Evolutionary conservation across 1,140 invertebrate species (phyloP).

Genomic region (Hylaeus volcanicus): DNA sequence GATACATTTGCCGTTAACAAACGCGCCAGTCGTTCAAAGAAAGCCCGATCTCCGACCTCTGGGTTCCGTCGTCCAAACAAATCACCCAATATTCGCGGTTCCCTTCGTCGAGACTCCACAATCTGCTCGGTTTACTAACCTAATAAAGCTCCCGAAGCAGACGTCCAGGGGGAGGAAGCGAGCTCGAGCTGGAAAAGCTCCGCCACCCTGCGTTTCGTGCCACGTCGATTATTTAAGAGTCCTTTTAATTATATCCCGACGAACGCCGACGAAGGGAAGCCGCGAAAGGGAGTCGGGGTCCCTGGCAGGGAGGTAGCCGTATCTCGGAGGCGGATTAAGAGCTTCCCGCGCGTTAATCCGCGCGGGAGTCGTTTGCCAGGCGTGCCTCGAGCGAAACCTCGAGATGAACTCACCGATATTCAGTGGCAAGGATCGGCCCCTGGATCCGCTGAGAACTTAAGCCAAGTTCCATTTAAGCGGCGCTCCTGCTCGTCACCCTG

Average conservation of each 20-base stretch:
- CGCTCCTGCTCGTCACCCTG: constrained; percentile 30
- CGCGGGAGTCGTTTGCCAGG: constrained; percentile 53
- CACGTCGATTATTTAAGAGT: constrained; percentile 29
- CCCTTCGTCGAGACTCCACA: background rate
- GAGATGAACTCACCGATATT: constrained; percentile 54
- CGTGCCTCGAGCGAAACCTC: constrained; percentile 42
- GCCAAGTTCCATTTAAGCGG: constrained; percentile 64
- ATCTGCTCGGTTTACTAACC: background rate
- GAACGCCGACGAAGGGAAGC: background rate
- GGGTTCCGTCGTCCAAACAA: background rate
- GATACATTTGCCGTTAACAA: no score
- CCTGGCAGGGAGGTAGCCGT: background rate
- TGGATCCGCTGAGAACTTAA: constrained; percentile 57
- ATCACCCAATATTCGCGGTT: no score
- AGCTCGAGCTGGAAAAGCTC: background rate
- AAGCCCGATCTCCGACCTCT: background rate
- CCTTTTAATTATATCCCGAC: constrained; percentile 28
- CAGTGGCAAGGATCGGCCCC: constrained; percentile 46
- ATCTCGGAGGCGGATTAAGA: constrained; percentile 55
- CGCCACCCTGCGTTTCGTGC: background rate
- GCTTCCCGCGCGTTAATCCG: constrained; percentile 52
- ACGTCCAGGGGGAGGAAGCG: background rate
- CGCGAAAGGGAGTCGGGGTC: no score
- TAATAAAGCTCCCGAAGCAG: background rate
- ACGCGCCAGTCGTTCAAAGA: background rate